These are phyloP conservation scores for Patiria miniata DNA, from an alignment of 35 echinoderm and acorn worm species.

Conservation along the genomic window DNA sequence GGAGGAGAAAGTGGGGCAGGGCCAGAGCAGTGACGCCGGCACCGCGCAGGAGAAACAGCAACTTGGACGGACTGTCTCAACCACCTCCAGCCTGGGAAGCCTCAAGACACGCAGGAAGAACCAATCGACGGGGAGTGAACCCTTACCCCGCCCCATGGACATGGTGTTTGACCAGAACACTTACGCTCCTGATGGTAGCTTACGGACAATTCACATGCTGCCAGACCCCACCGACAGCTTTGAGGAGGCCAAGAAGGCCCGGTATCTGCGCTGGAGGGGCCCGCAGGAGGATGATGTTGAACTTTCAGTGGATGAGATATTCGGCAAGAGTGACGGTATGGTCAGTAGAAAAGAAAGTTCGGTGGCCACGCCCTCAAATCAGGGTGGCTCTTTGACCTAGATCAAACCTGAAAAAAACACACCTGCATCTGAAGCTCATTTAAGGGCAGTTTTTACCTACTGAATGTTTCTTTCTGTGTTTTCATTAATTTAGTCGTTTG, in stretches of 20 bases:
- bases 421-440: too few species aligned
- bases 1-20: background rate
- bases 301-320: constrained; percentile 60
- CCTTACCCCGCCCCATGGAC: background rate
- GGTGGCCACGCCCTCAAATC: too few species aligned
- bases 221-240: constrained; percentile 63
- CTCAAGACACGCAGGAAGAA: background rate
- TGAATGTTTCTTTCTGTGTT: too few species aligned
- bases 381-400: background rate
- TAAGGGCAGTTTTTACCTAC: too few species aligned
- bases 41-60: background rate
- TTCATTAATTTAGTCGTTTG: too few species aligned
- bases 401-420: too few species aligned
- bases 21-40: background rate
- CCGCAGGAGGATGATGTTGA: constrained; percentile 36
- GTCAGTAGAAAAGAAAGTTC: background rate
- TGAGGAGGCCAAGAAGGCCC: constrained; percentile 73
- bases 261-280: constrained; percentile 82
- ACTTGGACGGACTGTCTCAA: background rate
- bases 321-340: constrained; percentile 44
- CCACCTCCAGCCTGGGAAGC: background rate
- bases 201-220: constrained; percentile 90
- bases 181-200: constrained; percentile 85
- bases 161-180: constrained; percentile 79
- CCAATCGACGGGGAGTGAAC: background rate